Evolutionary conservation across 2,888 invertebrate species (phyloP).

Genomic region (Fissipunctia ypsillon): DNA sequence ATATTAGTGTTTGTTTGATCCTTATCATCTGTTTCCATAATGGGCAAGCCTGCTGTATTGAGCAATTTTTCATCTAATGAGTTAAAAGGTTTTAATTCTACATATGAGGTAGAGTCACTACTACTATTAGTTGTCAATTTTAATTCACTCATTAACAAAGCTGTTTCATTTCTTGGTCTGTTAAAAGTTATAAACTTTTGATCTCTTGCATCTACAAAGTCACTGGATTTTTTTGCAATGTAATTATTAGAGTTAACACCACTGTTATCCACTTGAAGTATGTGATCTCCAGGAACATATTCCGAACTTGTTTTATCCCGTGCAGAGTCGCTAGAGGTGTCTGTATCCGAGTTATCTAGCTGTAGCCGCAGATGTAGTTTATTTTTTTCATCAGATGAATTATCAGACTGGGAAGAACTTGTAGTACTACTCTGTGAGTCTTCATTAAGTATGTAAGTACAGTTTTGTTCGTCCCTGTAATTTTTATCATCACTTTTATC

Average conservation of each 20-base stretch:
- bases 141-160: conserved; percentile 67
- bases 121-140: conserved; percentile 79
- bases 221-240: conserved; percentile 46
- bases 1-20: conserved; percentile 40
- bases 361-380: conserved; percentile 83
- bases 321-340: conserved; percentile 86
- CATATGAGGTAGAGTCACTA: conserved; percentile 86
- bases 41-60: conserved; percentile 80
- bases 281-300: conserved; percentile 85
- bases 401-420: conserved; percentile 86
- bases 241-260: conserved; percentile 40
- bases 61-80: conserved; percentile 78
- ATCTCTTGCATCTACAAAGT: conserved; percentile 54
- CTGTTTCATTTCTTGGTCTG: conserved; percentile 45
- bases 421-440: conserved; percentile 82
- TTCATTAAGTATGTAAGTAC: conserved; percentile 87
- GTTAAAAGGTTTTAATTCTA: conserved; percentile 83
- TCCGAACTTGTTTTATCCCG: conserved; percentile 86
- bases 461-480: conserved; percentile 83
- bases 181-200: conserved; percentile 52
- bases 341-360: conserved; percentile 87
- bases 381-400: conserved; percentile 87
- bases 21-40: conserved; percentile 63
- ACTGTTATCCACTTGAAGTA: conserved; percentile 69
- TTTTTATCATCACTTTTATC: conserved; percentile 69